Conservation (phyloP, 2,888 invertebrate genomes). For the Anthrax anthrax region DNA sequence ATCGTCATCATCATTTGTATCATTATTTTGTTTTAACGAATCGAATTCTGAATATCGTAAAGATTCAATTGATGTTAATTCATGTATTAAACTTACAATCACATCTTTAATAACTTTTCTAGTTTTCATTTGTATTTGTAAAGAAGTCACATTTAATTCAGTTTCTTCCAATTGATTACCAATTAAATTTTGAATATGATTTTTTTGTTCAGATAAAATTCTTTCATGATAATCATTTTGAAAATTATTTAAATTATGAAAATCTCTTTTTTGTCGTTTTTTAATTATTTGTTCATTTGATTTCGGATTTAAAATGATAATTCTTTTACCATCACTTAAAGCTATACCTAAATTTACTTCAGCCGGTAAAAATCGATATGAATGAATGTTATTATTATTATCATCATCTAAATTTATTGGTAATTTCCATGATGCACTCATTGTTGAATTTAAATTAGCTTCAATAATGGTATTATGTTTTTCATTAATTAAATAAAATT, state of each 20-base stretch:
- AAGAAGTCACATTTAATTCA: not conserved
- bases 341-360: constrained; percentile 21
- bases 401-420: constrained; percentile 9
- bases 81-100: not conserved
- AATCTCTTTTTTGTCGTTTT: not conserved
- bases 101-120: not conserved
- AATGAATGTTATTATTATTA: not conserved
- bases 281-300: not conserved
- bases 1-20: not conserved
- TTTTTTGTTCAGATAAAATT: not conserved
- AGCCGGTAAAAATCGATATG: constrained; percentile 17
- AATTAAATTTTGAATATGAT: too few relatives aligned
- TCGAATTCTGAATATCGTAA: too few relatives aligned
- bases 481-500: constrained; percentile 27
- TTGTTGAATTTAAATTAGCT: constrained; percentile 22
- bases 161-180: too few relatives aligned
- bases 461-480: constrained; percentile 19
- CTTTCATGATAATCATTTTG: too few relatives aligned
- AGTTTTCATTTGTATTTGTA: not conserved
- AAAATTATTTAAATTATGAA: not conserved
- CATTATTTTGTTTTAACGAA: not conserved
- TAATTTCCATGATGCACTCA: constrained; percentile 15
- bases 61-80: not conserved
- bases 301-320: constrained; percentile 13
- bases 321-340: constrained; percentile 26